phyloP scores from a whole-genome alignment of 2,888 invertebrate genomes.

The Drosophila affinis region DNA sequence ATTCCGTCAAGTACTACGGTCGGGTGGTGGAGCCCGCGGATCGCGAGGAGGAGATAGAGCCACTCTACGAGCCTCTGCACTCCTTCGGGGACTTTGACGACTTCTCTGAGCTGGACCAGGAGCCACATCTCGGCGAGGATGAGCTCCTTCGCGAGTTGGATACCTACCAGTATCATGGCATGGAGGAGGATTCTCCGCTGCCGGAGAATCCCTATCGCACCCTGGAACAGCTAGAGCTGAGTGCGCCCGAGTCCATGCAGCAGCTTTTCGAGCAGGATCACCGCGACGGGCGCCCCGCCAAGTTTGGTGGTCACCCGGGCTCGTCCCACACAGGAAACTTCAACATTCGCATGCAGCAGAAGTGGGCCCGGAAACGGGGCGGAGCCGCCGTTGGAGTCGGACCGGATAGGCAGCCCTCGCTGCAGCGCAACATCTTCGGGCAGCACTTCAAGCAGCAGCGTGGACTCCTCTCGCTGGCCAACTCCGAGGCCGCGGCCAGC shows the following conservation, averaged over 20 bases:
- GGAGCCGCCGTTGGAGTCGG: slow-evolving; percentile 44
- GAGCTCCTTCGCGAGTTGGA: slow-evolving; percentile 75
- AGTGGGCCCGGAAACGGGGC: slow-evolving; percentile 80
- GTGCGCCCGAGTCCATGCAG: slow-evolving; percentile 71
- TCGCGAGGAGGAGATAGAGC: slow-evolving; percentile 46
- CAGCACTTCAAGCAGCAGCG: slow-evolving; percentile 75
- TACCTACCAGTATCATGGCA: slow-evolving; percentile 77
- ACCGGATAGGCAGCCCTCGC: slow-evolving; percentile 53
- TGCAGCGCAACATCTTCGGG: slow-evolving; percentile 77
- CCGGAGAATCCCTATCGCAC: slow-evolving; percentile 73
- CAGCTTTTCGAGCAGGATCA: slow-evolving; percentile 78
- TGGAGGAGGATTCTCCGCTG: slow-evolving; percentile 66
- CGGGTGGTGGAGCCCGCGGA: slow-evolving; percentile 74
- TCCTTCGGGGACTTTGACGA: slow-evolving; percentile 73
- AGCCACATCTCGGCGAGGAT: slow-evolving; percentile 70
- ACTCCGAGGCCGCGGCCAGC: slow-evolving; percentile 79
- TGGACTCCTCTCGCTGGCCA: slow-evolving; percentile 69
- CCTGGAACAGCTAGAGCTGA: slow-evolving; percentile 73
- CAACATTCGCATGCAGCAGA: slow-evolving; percentile 79
- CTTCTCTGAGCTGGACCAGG: slow-evolving; percentile 71
- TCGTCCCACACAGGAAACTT: slow-evolving; percentile 56
- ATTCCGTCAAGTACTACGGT: slow-evolving; percentile 76
- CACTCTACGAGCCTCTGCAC: slow-evolving; percentile 63
- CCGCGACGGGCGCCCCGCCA: slow-evolving; percentile 41
- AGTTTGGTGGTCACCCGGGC: slow-evolving; percentile 34